Percentiles rank a stretch among this genome's conserved stretches.
phyloP scores from a whole-genome alignment of 2,113 vertebrate genomes.

The Siphamia tubifer region DNA sequence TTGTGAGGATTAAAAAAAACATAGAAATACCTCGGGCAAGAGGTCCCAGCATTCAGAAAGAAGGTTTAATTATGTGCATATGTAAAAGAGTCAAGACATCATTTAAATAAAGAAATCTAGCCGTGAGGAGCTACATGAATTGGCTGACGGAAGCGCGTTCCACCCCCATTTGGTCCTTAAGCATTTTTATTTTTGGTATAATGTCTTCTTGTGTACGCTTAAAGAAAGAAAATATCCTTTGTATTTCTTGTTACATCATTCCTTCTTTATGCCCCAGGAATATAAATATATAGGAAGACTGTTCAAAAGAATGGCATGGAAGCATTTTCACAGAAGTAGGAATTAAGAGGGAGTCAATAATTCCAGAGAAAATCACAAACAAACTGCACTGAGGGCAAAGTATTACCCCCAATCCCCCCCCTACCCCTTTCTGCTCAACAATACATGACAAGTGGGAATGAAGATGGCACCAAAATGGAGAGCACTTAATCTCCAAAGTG shows the following conservation, averaged over 20 bases:
- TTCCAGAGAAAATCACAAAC: conserved; percentile 20
- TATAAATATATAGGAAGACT: neutral
- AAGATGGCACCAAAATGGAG: conserved; percentile 42
- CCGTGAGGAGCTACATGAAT: conserved; percentile 18
- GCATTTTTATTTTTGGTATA: neutral
- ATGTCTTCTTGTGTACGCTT: conserved; percentile 10
- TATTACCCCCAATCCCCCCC: neutral
- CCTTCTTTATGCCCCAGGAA: neutral
- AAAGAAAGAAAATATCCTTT: neutral
- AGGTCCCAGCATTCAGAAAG: conserved; percentile 9
- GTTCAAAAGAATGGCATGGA: neutral
- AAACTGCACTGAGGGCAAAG: conserved; percentile 9
- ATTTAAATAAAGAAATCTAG: conserved; percentile 21
- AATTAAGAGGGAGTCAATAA: conserved; percentile 45
- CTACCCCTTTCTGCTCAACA: conserved; percentile 15
- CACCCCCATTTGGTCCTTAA: neutral
- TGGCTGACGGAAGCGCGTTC: neutral
- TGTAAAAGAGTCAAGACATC: conserved; percentile 19
- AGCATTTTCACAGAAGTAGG: conserved; percentile 22
- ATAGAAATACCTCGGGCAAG: conserved; percentile 9
- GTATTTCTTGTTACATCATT: neutral
- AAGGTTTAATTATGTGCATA: conserved; percentile 42
- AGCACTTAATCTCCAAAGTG: conserved; percentile 53
- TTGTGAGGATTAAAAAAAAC: conserved; percentile 19
- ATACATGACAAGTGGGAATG: conserved; percentile 21